phyloP scores from a whole-genome alignment of 2,888 invertebrate species.

The Acleris holmiana region DNA sequence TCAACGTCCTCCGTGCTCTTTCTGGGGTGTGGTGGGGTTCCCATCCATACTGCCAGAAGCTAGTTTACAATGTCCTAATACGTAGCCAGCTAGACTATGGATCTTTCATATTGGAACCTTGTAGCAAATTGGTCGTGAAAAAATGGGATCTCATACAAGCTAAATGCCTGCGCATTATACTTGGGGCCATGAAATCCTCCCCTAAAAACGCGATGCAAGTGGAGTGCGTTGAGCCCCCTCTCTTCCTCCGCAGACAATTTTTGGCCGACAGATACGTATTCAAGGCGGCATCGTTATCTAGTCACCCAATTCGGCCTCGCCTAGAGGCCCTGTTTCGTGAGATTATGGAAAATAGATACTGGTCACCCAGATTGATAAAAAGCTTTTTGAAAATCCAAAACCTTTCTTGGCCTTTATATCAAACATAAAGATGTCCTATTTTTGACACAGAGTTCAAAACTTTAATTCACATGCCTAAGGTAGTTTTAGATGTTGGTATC shows the following conservation, averaged over 20 bases:
- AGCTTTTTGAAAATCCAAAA: neutral
- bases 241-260: constrained; percentile 1
- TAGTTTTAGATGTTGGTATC: constrained; percentile 10
- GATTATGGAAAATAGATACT: neutral
- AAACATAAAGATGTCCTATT: neutral
- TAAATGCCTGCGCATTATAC: constrained; percentile 37
- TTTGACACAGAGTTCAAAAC: constrained; percentile 2
- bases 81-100: constrained; percentile 45
- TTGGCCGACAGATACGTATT: neutral
- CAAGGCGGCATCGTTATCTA: neutral
- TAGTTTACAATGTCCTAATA: constrained; percentile 41
- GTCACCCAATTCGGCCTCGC: neutral
- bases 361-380: neutral
- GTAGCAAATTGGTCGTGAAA: constrained; percentile 32
- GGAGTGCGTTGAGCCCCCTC: no score
- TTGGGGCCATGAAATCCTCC: no score
- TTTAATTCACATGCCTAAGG: constrained; percentile 1
- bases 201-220: no score
- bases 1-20: constrained; percentile 31
- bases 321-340: neutral
- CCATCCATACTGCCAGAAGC: constrained; percentile 40
- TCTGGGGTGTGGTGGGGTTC: constrained; percentile 43
- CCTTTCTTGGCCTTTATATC: neutral
- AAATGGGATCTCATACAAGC: constrained; percentile 40
- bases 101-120: constrained; percentile 39